Evolutionary conservation across 1,140 invertebrate species (phyloP).

Genomic region (Schmidtea mediterranea): DNA sequence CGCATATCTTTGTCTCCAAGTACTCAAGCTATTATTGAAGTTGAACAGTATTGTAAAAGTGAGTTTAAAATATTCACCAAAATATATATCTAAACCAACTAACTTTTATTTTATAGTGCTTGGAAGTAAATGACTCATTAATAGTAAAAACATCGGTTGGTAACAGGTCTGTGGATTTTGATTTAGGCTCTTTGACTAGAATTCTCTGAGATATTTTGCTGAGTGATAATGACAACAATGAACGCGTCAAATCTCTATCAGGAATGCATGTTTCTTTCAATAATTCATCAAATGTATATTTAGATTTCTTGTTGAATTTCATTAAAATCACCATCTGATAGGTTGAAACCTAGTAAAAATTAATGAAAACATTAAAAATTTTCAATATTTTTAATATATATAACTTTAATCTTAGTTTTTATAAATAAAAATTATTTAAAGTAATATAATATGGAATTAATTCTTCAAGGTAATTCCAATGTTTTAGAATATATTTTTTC

Average conservation of each 20-base stretch:
- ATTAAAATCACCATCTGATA: conserved; percentile 95
- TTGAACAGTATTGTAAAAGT: too few species aligned
- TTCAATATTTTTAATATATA: too few species aligned
- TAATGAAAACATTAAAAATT: too few species aligned
- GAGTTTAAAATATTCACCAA: too few species aligned
- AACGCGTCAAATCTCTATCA: conserved; percentile 70
- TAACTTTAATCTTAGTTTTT: too few species aligned
- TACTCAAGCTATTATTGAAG: too few species aligned
- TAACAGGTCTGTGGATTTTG: conserved; percentile 52
- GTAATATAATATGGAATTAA: too few species aligned
- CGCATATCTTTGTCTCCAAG: too few species aligned
- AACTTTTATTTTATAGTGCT: conserved; percentile 54
- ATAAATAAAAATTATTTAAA: too few species aligned
- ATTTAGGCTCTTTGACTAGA: conserved; percentile 65
- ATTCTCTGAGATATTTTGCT: conserved; percentile 66
- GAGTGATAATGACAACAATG: conserved; percentile 79
- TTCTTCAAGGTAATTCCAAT: too few species aligned
- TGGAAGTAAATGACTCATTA: conserved; percentile 89
- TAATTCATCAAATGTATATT: conserved; percentile 42
- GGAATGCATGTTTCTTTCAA: conserved; percentile 89
- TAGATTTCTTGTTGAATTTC: conserved; percentile 66
- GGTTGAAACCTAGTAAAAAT: conserved; percentile 59
- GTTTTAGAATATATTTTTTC: too few species aligned
- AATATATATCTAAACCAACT: conserved; percentile 14
- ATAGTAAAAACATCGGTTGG: conserved; percentile 66